phyloP scores from a whole-genome alignment of 1,140 invertebrate species.

The Agrypnia vestita region DNA sequence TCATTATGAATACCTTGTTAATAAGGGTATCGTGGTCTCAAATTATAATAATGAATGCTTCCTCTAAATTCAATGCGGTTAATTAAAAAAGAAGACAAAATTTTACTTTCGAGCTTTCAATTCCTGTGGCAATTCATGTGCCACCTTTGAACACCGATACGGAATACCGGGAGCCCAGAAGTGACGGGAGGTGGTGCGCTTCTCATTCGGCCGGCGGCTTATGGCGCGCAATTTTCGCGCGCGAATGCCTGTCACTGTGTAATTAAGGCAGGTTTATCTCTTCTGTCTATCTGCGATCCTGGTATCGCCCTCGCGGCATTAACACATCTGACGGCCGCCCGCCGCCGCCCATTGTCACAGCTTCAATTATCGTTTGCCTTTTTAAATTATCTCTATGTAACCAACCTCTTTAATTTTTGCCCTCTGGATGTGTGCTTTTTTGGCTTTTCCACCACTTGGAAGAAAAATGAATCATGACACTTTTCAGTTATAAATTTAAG shows the following conservation, averaged over 20 bases:
- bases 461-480: too few relatives aligned
- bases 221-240: slow-evolving; percentile 57
- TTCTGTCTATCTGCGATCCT: slow-evolving; percentile 53
- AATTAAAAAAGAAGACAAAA: background rate
- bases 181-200: slow-evolving; percentile 39
- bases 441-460: slow-evolving; percentile 49
- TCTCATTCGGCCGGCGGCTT: slow-evolving; percentile 41
- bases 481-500: too few relatives aligned
- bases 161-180: slow-evolving; percentile 47
- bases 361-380: slow-evolving; percentile 60
- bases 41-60: too few relatives aligned
- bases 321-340: slow-evolving; percentile 50
- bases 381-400: slow-evolving; percentile 51
- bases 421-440: slow-evolving; percentile 52
- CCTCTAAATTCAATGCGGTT: background rate
- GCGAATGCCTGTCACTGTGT: slow-evolving; percentile 60
- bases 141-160: slow-evolving; percentile 44
- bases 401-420: slow-evolving; percentile 51
- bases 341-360: slow-evolving; percentile 57
- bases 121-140: slow-evolving; percentile 45
- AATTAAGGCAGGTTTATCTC: slow-evolving; percentile 62
- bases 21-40: too few relatives aligned
- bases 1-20: slow-evolving; percentile 1
- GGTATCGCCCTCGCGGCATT: slow-evolving; percentile 51
- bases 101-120: slow-evolving; percentile 43